phyloP scores from a whole-genome alignment of 2,113 vertebrate species.

The Erinaceus europaeus region DNA sequence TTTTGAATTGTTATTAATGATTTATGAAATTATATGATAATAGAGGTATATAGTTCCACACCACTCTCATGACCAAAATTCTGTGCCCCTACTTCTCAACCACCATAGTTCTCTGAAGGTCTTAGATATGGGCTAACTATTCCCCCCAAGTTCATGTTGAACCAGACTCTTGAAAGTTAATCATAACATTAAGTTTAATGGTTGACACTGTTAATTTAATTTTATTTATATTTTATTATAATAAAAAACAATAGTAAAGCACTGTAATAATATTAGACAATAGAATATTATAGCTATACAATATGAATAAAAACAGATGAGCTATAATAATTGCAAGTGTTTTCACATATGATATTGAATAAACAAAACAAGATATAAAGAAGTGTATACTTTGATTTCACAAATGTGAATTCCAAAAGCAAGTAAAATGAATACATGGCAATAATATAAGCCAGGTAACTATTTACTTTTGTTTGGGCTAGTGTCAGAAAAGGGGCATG shows the following conservation, averaged over 20 bases:
- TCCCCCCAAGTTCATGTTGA: no score
- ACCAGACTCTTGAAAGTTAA: not conserved
- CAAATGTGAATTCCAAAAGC: not conserved
- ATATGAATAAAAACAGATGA: not conserved
- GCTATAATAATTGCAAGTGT: not conserved
- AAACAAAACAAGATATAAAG: not conserved
- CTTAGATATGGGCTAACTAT: no score
- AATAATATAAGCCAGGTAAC: not conserved
- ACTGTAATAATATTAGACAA: not conserved
- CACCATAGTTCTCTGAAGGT: no score
- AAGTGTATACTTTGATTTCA: not conserved
- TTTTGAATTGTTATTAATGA: no score
- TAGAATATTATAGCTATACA: not conserved
- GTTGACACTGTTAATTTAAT: not conserved
- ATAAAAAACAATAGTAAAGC: constrained; percentile 21
- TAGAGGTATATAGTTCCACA: no score
- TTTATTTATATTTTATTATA: constrained; percentile 14
- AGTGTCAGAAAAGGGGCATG: not conserved
- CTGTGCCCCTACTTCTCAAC: no score
- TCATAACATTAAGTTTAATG: not conserved
- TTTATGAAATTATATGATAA: no score
- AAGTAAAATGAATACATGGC: not conserved
- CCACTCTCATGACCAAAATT: no score
- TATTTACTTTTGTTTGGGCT: not conserved
- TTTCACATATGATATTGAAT: not conserved